phyloP scores from a whole-genome alignment of 2,888 invertebrate species.

The Philaethria dido region DNA sequence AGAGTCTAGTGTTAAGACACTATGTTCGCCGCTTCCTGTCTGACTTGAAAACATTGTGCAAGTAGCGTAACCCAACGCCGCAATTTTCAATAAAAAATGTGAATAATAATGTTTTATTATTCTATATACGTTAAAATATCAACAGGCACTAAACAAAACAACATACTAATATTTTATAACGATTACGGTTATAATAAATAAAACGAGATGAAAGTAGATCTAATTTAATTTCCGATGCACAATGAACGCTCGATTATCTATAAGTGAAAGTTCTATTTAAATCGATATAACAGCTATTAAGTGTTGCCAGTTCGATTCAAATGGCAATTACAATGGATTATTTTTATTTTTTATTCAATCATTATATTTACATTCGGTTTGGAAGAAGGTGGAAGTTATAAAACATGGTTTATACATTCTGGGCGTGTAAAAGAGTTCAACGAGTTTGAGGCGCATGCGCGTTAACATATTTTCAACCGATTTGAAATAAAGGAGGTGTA shows the following conservation, averaged over 20 bases:
- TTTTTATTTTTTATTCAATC: conserved; percentile 8
- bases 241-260: conserved; percentile 19
- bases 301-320: conserved; percentile 2
- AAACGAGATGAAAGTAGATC: conserved; percentile 29
- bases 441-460: conserved; percentile 16
- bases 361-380: conserved; percentile 6
- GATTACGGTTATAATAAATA: background rate
- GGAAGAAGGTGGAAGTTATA: background rate
- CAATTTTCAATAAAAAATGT: no score
- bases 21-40: no score
- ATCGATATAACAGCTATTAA: conserved; percentile 16
- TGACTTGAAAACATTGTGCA: no score
- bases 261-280: conserved; percentile 30
- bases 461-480: background rate
- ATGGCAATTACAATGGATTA: conserved; percentile 1
- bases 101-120: no score
- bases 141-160: background rate
- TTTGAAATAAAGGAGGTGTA: no score
- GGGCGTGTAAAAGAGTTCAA: conserved; percentile 22
- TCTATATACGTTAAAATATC: background rate
- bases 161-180: background rate
- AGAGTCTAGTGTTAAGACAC: no score
- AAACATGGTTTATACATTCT: background rate
- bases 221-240: conserved; percentile 31
- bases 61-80: no score